A percentile compares a stretch with the other conserved stretches of the same genome.
Conservation (phyloP, 2,113 vertebrate species). For the Paramormyrops kingsleyae region DNA sequence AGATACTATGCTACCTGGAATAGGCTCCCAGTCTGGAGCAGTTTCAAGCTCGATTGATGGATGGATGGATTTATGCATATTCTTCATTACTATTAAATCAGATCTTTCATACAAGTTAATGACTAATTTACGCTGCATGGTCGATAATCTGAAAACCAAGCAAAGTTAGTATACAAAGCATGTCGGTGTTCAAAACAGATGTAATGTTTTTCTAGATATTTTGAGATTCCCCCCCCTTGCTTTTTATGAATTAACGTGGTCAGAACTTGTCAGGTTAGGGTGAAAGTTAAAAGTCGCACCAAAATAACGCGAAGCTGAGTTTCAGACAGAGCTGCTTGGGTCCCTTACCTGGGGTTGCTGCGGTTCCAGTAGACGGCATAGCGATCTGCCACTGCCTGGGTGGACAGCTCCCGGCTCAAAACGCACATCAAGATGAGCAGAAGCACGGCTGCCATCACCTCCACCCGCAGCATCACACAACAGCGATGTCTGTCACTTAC, state of each 20-base stretch:
- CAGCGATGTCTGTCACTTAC: conserved; percentile 16
- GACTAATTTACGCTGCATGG: not conserved
- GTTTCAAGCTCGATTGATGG: not conserved
- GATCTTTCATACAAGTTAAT: not conserved
- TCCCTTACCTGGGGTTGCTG: conserved; percentile 80
- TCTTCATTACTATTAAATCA: not conserved
- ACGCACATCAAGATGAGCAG: conserved; percentile 79
- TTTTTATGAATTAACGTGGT: not conserved
- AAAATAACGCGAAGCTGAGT: not conserved
- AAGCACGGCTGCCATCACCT: conserved; percentile 74
- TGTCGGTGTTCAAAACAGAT: not conserved
- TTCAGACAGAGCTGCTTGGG: not conserved
- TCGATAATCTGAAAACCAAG: not conserved
- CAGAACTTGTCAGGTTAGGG: not conserved
- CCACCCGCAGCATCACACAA: conserved; percentile 79
- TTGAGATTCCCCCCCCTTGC: not conserved
- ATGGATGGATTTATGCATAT: not conserved
- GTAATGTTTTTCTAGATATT: not conserved
- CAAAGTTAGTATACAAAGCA: not conserved
- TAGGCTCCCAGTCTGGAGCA: not conserved
- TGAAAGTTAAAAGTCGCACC: not conserved
- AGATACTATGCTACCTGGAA: not conserved
- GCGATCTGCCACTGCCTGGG: conserved; percentile 89
- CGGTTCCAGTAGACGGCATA: conserved; percentile 97
- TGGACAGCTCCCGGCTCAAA: conserved; percentile 80